phyloP scores from a whole-genome alignment of 2,888 invertebrate species.

The Iselma pallidipennis region DNA sequence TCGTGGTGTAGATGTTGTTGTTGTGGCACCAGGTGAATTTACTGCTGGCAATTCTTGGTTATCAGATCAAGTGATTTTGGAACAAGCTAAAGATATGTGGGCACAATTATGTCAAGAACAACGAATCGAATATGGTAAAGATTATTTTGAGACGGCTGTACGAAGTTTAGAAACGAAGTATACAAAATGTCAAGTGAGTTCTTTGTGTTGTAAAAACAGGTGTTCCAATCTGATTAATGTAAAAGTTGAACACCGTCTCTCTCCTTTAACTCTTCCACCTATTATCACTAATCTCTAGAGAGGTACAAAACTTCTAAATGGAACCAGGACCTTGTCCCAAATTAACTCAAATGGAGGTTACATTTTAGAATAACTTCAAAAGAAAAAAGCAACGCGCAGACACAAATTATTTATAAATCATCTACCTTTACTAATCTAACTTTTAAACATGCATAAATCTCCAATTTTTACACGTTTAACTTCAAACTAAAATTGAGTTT shows the following conservation, averaged over 20 bases:
- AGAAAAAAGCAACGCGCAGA: no score
- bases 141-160: constrained; percentile 80
- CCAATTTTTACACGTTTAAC: neutral
- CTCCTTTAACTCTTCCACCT: no score
- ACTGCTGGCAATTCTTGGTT: constrained; percentile 81
- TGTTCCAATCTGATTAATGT: no score
- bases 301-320: no score
- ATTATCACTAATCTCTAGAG: no score
- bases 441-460: neutral
- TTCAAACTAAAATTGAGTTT: neutral
- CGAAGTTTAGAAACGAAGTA: constrained; percentile 75
- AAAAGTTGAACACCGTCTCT: no score
- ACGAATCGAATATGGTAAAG: constrained; percentile 77
- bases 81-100: constrained; percentile 83
- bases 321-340: no score
- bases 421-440: neutral
- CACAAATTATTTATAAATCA: neutral
- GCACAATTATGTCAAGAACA: constrained; percentile 73
- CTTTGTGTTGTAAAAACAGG: neutral
- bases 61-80: constrained; percentile 60
- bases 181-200: constrained; percentile 68
- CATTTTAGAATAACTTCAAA: no score
- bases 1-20: constrained; percentile 80
- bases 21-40: constrained; percentile 84
- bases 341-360: neutral